A percentile compares a stretch with the other conserved stretches of the same genome.
Evolutionary conservation across 2,113 vertebrate genomes (phyloP).

Genomic region (Rhinoptilus africanus): DNA sequence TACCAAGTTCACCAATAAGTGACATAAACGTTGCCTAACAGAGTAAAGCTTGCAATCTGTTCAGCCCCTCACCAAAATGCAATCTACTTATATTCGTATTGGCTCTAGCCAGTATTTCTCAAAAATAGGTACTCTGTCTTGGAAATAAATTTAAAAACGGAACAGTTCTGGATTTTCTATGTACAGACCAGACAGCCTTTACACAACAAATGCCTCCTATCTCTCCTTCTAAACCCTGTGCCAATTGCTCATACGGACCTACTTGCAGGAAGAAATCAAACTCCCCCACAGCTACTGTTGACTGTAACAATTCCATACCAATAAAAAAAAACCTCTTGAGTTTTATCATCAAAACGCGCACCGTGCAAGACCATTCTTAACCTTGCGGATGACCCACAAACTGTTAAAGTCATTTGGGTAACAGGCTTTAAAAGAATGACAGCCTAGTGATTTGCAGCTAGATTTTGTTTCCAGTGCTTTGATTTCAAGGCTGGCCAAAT

Average conservation of each 20-base stretch:
- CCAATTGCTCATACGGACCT: slow-evolving; percentile 11
- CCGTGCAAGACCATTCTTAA: slow-evolving; percentile 45
- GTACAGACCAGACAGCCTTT: not conserved
- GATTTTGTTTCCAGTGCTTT: slow-evolving; percentile 58
- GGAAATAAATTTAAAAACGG: not conserved
- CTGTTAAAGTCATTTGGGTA: slow-evolving; percentile 71
- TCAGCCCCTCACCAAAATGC: not conserved
- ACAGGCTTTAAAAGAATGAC: slow-evolving; percentile 60
- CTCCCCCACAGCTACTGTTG: not conserved
- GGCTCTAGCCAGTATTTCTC: not conserved
- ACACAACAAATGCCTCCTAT: not conserved
- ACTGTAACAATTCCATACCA: slow-evolving; percentile 25
- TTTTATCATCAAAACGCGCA: slow-evolving; percentile 63
- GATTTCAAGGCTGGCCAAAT: slow-evolving; percentile 63
- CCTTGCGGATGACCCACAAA: slow-evolving; percentile 50
- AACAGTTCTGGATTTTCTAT: not conserved
- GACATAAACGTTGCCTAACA: rapidly evolving
- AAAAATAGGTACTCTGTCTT: not conserved
- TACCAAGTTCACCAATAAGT: not conserved
- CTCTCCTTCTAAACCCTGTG: not conserved
- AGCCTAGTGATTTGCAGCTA: slow-evolving; percentile 66
- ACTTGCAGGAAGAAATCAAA: slow-evolving; percentile 40
- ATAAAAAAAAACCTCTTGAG: not conserved
- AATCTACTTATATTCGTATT: rapidly evolving
- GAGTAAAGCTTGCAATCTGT: not conserved